A percentile compares a stretch with the other conserved stretches of the same genome.
These are phyloP conservation scores for Lemur catta DNA, from an alignment of 2,797 vertebrate genomes.

Conservation along the genomic window DNA sequence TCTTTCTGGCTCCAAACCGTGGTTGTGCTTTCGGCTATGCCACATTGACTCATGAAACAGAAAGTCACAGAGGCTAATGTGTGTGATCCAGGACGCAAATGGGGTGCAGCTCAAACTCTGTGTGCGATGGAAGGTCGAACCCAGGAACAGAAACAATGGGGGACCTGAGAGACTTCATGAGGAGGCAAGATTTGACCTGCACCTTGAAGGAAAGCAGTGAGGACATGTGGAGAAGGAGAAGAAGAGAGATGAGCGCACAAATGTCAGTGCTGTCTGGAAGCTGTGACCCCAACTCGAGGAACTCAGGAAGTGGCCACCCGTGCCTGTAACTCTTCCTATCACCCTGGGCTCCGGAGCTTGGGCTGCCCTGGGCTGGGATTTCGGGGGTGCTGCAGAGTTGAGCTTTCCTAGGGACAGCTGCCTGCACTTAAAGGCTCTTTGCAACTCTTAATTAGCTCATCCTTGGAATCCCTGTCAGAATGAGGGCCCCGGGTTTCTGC, in stretches of 20 bases:
- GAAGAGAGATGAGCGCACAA: background rate
- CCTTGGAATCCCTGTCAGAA: slow-evolving; percentile 23
- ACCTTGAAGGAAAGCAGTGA: background rate
- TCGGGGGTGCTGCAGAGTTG: background rate
- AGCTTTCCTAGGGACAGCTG: background rate
- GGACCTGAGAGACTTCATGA: background rate
- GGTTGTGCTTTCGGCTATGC: background rate
- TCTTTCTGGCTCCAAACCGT: background rate
- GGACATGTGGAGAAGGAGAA: background rate
- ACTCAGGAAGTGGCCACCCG: background rate
- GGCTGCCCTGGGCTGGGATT: background rate
- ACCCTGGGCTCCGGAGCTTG: background rate
- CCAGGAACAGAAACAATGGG: background rate
- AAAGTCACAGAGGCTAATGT: background rate
- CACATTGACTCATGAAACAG: background rate
- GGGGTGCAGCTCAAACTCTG: background rate
- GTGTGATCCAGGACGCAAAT: background rate
- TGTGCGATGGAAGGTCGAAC: background rate
- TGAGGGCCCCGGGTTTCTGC: background rate
- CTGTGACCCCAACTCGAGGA: background rate
- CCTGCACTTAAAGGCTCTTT: background rate
- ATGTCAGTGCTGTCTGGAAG: background rate
- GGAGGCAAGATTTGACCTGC: background rate
- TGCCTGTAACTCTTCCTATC: background rate
- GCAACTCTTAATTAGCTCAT: background rate